Evolutionary conservation across 2,797 vertebrate species (phyloP), one percentile per base, ranked within the genome.

Genomic region (Micrastur ruficollis): DNA sequence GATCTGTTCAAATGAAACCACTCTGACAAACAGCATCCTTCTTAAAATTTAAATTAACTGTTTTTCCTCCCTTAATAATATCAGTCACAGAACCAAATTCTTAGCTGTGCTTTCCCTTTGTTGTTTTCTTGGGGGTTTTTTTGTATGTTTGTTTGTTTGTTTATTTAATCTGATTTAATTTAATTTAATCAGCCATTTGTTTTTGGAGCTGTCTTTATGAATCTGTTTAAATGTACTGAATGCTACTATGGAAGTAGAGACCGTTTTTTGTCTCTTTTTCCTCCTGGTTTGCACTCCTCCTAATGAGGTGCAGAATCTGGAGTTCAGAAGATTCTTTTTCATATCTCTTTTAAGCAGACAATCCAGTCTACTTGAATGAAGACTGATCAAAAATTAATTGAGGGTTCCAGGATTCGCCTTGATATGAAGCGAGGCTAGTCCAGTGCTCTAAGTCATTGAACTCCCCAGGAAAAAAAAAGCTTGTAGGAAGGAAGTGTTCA

Each of bases 81-180:
- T 29, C 71, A 85, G 38, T 46, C 72, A 72, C 38, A 20, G 71
- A 96, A 87, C 38, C 71, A 85, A 92, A 78, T 56, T 82, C 88
- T 85, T 84, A 71, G 52, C 63, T 71, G 25, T 50, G 42, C 27
- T 82, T 82, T 89, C 53, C 56, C 38, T 82, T 97, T 95, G 81
- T 92, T 44, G 42, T 17, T 44, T 44, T 42, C 36, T 36, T 36
- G 36, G 36, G 36, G 36, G 36, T 36, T 36, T 36, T 36, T 36
- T 36, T 36, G 36, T 36, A 17, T 44, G 42, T 42, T 44, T 44
- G 42, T 94, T 94, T 78, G 87, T 82, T 92, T 87, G 49, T 92
- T 96, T 94, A 52, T 89, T 94, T 94, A 94, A 95, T 95, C 61
- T 91, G 67, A 93, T 94, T 93, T 93, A 84, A 89, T 94, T 93